Evolutionary conservation across 2,888 invertebrate genomes (phyloP).

Genomic region (Spodoptera exigua): DNA sequence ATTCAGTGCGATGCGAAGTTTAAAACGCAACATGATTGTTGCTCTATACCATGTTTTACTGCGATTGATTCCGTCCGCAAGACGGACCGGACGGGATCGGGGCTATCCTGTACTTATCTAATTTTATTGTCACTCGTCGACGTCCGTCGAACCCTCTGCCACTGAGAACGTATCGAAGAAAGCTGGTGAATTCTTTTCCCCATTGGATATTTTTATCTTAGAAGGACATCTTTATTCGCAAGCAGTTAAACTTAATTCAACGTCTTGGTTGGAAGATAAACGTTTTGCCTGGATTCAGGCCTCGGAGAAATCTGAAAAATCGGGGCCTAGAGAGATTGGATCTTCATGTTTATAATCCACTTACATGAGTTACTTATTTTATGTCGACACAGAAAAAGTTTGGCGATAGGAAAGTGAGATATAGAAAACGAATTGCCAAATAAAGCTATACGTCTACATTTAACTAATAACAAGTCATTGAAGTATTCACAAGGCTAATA

Average conservation of each 20-base stretch:
- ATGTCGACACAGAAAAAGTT: neutral
- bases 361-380: constrained; percentile 41
- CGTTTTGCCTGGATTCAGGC: constrained; percentile 64
- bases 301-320: constrained; percentile 67
- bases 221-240: constrained; percentile 84
- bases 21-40: constrained; percentile 56
- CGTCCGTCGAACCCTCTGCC: constrained; percentile 78
- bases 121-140: constrained; percentile 87
- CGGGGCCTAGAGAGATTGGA: constrained; percentile 62
- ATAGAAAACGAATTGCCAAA: constrained; percentile 3
- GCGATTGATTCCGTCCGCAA: constrained; percentile 87
- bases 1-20: constrained; percentile 50
- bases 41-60: constrained; percentile 82
- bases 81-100: constrained; percentile 77
- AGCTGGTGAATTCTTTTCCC: constrained; percentile 81
- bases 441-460: no score
- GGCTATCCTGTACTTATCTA: constrained; percentile 87
- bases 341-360: constrained; percentile 41
- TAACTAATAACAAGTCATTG: no score
- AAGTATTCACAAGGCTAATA: no score
- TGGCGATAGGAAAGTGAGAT: neutral
- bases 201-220: constrained; percentile 81
- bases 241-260: constrained; percentile 85
- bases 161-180: constrained; percentile 71
- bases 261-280: constrained; percentile 77